phyloP scores from a whole-genome alignment of 2,113 vertebrate genomes.

The Gymnobelideus leadbeateri region DNA sequence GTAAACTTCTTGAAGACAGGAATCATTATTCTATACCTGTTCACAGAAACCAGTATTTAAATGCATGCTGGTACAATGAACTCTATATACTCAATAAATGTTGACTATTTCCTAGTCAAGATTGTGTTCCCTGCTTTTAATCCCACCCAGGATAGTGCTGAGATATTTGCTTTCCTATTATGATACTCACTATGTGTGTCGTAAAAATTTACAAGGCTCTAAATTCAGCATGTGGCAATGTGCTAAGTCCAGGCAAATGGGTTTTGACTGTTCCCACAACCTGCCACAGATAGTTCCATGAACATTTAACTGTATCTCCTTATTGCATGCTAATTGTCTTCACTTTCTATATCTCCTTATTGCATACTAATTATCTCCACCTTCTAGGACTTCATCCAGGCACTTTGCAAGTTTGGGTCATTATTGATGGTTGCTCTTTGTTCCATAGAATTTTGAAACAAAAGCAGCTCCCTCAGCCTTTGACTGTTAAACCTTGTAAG shows the following conservation, averaged over 20 bases:
- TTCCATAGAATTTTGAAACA: slow-evolving; percentile 82
- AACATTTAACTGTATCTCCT: slow-evolving; percentile 43
- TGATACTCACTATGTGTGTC: neutral
- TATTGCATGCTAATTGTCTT: slow-evolving; percentile 35
- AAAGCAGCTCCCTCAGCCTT: slow-evolving; percentile 80
- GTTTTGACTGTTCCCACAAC: neutral
- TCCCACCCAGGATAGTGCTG: neutral
- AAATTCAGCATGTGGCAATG: neutral
- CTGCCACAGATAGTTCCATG: slow-evolving; percentile 9
- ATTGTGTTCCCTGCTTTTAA: slow-evolving; percentile 6
- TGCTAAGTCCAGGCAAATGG: neutral
- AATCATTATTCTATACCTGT: neutral
- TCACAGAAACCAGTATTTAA: neutral
- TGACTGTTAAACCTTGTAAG: slow-evolving; percentile 83
- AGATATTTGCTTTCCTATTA: neutral
- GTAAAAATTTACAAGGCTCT: neutral
- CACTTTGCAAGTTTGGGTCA: slow-evolving; percentile 43
- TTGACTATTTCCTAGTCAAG: neutral
- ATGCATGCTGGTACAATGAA: neutral
- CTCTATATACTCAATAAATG: neutral
- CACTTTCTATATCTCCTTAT: slow-evolving; percentile 50
- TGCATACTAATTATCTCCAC: slow-evolving; percentile 25
- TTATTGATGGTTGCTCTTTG: slow-evolving; percentile 70
- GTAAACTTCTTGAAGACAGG: neutral
- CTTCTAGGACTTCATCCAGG: slow-evolving; percentile 47